phyloP scores from a whole-genome alignment of 2,888 invertebrate genomes.

The Lysandra bellargus region DNA sequence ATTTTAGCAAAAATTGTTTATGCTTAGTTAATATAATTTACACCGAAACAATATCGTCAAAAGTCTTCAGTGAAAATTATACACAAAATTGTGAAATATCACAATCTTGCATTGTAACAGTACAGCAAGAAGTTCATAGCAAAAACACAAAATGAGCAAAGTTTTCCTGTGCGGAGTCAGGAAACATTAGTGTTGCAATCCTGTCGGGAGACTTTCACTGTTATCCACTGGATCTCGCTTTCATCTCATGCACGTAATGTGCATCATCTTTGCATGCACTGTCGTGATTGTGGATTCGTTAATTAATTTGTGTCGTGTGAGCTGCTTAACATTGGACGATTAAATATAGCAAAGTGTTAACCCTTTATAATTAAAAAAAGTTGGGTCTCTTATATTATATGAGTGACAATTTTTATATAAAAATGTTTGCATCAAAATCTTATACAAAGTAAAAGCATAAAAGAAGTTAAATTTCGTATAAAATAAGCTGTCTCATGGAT shows the following conservation, averaged over 20 bases:
- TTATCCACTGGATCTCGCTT: conserved; percentile 46
- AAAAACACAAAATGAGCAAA: neutral
- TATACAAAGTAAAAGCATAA: neutral
- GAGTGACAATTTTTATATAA: too few species aligned
- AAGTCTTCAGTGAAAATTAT: too few species aligned
- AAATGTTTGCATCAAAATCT: neutral
- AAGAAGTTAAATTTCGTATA: neutral
- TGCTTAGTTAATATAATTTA: too few species aligned
- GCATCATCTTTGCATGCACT: conserved; percentile 44
- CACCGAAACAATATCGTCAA: too few species aligned
- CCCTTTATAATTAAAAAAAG: too few species aligned
- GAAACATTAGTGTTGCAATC: conserved; percentile 44
- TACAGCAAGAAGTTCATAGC: neutral
- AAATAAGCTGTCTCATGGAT: neutral
- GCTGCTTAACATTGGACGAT: neutral
- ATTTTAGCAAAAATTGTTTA: too few species aligned
- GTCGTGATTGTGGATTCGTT: neutral
- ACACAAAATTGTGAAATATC: too few species aligned
- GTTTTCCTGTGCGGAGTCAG: conserved; percentile 35
- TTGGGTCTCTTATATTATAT: too few species aligned
- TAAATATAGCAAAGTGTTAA: too few species aligned
- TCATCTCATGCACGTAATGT: conserved; percentile 48
- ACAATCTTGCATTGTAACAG: neutral
- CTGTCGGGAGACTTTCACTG: conserved; percentile 46
- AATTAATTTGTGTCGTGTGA: conserved; percentile 3